Evolutionary conservation across 2,113 vertebrate species (phyloP), one percentile per base, ranked within the genome.

Genomic region (Pterocles gutturalis): DNA sequence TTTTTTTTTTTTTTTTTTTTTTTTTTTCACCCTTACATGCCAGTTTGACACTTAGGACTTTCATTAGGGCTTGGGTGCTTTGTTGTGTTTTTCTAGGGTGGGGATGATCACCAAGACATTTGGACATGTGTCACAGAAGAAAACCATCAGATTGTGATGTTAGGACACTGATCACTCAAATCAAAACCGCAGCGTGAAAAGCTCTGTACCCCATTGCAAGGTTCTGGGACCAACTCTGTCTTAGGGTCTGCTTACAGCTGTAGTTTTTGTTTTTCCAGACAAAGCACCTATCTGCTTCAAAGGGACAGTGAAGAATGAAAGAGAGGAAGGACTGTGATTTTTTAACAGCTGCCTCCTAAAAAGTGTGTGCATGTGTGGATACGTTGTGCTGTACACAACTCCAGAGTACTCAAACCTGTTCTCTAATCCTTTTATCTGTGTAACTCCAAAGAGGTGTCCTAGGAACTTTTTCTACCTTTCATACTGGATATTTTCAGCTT

Each of bases 1-100:
- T 6, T 21, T 34, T 18, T 34, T 31, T 45, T 8, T 20, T 8
- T 10, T 6, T 21, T 34, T 18, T 34, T 31, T 45, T 8, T 20
- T 46, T 17, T n/a, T 29, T 43, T 3, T 0, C 1, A 0, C n/a
- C 4, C 4, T 58, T 66, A 4, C 17, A 0, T 41, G 21, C n/a
- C 31, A 65, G 1, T 62, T 71, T 84, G 38, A n/a, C 34, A 9
- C 20, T 62, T 69, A 16, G 29, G 36, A 38, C 17, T 10, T 28
- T 64, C 51, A 19, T 51, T 81, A 71, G 38, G 41, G 14, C 15
- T 75, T 53, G 18, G 16, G 13, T 64, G 17, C 31, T 91, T 78
- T 66, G 15, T 10, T 81, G 28, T 79, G 51, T 29, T 77, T 70
- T 71, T 46, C n/a, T 71, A 8, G 14, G 3, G 3, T 64, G 33